phyloP scores from a whole-genome alignment of 2,797 vertebrate species.

The Acipenser oxyrinchus region DNA sequence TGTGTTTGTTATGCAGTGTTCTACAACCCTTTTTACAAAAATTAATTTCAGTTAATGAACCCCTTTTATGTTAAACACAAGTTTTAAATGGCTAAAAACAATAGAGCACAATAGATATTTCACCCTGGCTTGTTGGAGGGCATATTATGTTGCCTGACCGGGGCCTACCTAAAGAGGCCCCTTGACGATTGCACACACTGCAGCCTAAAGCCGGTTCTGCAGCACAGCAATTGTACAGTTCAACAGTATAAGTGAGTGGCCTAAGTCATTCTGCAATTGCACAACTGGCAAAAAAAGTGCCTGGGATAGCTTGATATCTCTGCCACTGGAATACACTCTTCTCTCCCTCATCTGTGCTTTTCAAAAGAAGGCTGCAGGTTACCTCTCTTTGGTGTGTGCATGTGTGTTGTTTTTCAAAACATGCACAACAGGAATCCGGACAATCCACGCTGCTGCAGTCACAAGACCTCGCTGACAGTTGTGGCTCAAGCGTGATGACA shows the following conservation, averaged over 20 bases:
- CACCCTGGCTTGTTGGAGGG: slow-evolving; percentile 3
- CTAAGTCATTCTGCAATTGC: slow-evolving; percentile 28
- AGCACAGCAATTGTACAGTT: slow-evolving; percentile 51
- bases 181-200: slow-evolving; percentile 62
- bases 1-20: too few species aligned
- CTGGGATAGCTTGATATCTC: background rate
- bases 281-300: slow-evolving; percentile 7
- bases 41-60: too few species aligned
- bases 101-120: too few species aligned
- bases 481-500: slow-evolving; percentile 44
- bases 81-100: too few species aligned
- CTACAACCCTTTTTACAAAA: too few species aligned
- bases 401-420: background rate
- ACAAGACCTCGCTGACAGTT: background rate
- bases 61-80: too few species aligned
- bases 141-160: slow-evolving; percentile 33
- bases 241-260: slow-evolving; percentile 44
- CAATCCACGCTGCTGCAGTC: background rate
- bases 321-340: background rate
- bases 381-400: background rate
- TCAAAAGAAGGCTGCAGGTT: background rate
- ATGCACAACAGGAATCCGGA: background rate
- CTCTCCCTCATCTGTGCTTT: background rate
- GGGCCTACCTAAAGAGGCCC: slow-evolving; percentile 73
- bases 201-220: slow-evolving; percentile 51